These are phyloP conservation scores for Octopus sinensis DNA, from an alignment of 1,140 invertebrate genomes.

Conservation along the genomic window DNA sequence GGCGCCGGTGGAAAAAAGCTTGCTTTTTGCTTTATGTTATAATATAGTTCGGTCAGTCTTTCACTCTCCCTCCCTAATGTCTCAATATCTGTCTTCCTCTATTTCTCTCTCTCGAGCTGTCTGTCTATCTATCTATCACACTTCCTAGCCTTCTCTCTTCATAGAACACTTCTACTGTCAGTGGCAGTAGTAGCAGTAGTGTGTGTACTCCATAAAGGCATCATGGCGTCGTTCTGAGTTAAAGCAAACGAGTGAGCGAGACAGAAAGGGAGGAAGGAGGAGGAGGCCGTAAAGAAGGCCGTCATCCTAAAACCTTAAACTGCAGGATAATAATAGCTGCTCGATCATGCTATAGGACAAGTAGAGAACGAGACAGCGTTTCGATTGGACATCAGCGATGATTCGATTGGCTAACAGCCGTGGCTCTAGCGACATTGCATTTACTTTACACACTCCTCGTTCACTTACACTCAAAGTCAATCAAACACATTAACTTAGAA, in stretches of 20 bases:
- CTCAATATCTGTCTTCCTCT: too few relatives aligned
- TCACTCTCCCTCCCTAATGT: neutral
- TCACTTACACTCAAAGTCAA: neutral
- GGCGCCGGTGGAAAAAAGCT: neutral
- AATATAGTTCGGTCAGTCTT: neutral
- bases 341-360: neutral
- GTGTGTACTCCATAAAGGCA: neutral
- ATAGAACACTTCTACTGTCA: neutral
- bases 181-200: neutral
- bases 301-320: neutral
- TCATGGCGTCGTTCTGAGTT: neutral
- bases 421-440: neutral
- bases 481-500: neutral
- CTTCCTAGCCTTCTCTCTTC: too few relatives aligned
- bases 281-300: neutral
- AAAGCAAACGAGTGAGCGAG: neutral
- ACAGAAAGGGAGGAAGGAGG: neutral
- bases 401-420: neutral
- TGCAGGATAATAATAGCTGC: neutral
- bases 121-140: too few relatives aligned
- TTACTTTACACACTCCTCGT: neutral
- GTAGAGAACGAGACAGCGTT: neutral
- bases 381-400: neutral
- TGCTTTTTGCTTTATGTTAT: neutral
- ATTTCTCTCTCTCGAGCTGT: too few relatives aligned